Evolutionary conservation across 2,113 vertebrate genomes (phyloP).

Genomic region (Myanophis thanlyinensis): DNA sequence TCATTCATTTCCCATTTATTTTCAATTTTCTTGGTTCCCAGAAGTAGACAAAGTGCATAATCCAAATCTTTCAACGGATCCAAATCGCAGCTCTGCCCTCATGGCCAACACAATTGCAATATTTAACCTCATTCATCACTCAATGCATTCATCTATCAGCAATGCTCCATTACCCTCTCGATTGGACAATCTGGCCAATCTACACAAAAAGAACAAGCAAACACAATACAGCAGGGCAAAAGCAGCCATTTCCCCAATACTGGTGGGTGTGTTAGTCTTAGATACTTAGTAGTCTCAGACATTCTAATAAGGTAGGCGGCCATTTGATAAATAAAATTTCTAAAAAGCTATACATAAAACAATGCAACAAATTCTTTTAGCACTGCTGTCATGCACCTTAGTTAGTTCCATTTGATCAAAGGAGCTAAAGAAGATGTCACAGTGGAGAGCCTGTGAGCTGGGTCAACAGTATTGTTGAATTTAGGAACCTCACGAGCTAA

Average conservation of each 20-base stretch:
- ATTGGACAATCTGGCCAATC: background rate
- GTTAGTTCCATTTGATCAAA: background rate
- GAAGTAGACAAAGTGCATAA: background rate
- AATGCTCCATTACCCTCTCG: background rate
- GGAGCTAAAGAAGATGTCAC: background rate
- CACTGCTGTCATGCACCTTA: background rate
- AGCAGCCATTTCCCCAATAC: background rate
- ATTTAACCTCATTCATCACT: background rate
- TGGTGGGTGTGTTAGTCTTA: background rate
- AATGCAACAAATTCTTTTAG: background rate
- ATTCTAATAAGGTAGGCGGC: background rate
- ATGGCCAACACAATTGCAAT: background rate
- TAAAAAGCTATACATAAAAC: background rate
- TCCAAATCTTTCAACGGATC: background rate
- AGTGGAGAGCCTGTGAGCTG: background rate
- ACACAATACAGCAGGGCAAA: background rate
- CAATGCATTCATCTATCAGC: background rate
- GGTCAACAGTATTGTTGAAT: background rate
- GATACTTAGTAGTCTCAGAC: background rate
- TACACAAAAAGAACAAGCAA: background rate
- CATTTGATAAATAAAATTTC: background rate
- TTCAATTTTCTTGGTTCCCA: background rate
- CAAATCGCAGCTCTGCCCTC: background rate
- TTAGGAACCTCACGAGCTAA: background rate
- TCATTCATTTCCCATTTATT: background rate